Conservation (phyloP, 1,140 invertebrate genomes). For the Archivesica marissinica region DNA sequence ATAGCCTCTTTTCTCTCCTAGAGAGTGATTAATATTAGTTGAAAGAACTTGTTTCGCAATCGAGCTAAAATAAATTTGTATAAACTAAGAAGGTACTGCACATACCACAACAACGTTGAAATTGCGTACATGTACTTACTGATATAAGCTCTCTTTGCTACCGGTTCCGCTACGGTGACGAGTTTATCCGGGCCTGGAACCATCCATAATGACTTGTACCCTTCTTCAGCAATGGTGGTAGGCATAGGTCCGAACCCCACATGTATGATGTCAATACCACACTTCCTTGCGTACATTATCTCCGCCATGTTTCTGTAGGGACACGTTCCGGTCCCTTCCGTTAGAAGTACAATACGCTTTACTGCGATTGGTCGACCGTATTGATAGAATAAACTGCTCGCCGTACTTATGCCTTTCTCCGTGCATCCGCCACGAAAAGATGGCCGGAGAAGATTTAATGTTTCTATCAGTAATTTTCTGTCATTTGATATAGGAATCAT, state of each 20-base stretch:
- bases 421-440: constrained; percentile 49
- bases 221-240: not conserved
- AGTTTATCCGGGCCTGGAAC: constrained; percentile 24
- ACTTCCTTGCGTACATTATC: constrained; percentile 20
- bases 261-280: constrained; percentile 56
- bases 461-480: constrained; percentile 35
- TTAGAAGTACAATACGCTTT: constrained; percentile 48
- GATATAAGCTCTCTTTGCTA: constrained; percentile 39
- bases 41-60: too few species aligned
- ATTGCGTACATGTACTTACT: constrained; percentile 22
- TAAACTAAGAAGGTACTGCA: too few species aligned
- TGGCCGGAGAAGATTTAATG: constrained; percentile 28
- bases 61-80: too few species aligned
- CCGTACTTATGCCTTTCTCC: constrained; percentile 47
- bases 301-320: constrained; percentile 45
- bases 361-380: constrained; percentile 53
- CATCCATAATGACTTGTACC: constrained; percentile 23
- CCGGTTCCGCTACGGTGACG: constrained; percentile 19
- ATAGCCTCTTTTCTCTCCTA: too few species aligned
- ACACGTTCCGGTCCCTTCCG: constrained; percentile 24
- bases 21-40: too few species aligned
- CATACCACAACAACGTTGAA: not conserved
- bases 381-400: constrained; percentile 55
- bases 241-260: constrained; percentile 35
- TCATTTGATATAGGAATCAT: constrained; percentile 46